Conservation (phyloP, 2,113 vertebrate species). For the Recurvirostra avosetta region DNA sequence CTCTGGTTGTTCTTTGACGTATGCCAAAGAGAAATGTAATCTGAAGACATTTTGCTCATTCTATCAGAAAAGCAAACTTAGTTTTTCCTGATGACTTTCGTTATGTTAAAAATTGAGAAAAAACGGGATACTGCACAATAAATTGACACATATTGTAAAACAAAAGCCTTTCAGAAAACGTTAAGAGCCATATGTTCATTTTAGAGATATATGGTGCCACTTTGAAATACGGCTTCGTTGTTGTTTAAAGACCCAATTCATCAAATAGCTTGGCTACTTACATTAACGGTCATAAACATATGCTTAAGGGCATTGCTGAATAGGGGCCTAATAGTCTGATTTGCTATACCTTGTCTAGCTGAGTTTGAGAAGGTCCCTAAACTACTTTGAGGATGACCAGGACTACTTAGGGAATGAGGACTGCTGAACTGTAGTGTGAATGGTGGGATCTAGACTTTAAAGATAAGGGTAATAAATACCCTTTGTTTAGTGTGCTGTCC, state of each 20-base stretch:
- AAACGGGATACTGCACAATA: not conserved
- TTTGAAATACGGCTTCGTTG: conserved; percentile 31
- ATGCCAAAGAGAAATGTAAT: not conserved
- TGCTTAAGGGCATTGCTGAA: not conserved
- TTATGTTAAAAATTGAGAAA: conserved; percentile 24
- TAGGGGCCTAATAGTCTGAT: not conserved
- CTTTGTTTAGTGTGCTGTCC: not conserved
- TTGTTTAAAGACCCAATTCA: not conserved
- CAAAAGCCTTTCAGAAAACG: conserved; percentile 35
- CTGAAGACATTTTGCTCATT: not conserved
- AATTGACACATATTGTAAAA: not conserved
- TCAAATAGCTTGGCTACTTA: not conserved
- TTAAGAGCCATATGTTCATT: not conserved
- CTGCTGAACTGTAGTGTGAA: not conserved
- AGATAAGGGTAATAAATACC: not conserved
- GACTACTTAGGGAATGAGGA: not conserved
- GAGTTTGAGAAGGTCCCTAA: not conserved
- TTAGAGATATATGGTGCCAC: not conserved
- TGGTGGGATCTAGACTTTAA: not conserved
- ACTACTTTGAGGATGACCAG: not conserved
- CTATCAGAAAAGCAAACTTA: not conserved
- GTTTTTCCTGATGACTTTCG: not conserved
- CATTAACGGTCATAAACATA: not conserved
- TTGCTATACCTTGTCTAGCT: not conserved
- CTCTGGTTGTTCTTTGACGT: not conserved